These are phyloP conservation scores for Orchesellides sinensis DNA, from an alignment of 2,888 invertebrate species.

Conservation along the genomic window DNA sequence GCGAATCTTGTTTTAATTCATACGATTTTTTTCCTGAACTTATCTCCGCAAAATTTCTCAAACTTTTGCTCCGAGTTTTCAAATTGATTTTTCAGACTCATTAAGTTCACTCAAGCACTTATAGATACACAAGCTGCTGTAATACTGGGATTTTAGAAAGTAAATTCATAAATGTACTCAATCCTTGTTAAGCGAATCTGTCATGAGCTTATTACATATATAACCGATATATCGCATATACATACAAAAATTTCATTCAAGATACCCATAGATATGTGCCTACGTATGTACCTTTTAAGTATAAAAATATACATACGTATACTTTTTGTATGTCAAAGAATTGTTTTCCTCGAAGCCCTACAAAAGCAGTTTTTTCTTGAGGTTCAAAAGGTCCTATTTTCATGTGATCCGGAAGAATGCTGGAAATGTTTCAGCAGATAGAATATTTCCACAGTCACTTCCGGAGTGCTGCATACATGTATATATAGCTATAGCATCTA, in stretches of 20 bases:
- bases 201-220: no score
- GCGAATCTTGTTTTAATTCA: slow-evolving; percentile 36
- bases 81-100: slow-evolving; percentile 50
- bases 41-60: neutral
- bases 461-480: slow-evolving; percentile 28
- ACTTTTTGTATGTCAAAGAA: no score
- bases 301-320: no score
- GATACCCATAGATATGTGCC: no score
- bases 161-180: no score
- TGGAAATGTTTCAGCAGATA: slow-evolving; percentile 22
- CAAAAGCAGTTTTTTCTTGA: neutral
- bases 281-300: no score
- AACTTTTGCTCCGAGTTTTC: slow-evolving; percentile 26
- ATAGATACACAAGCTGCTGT: no score
- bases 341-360: no score
- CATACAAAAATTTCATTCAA: no score
- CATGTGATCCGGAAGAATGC: slow-evolving; percentile 36
- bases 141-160: no score
- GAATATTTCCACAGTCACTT: slow-evolving; percentile 26
- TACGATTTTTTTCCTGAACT: neutral
- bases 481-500: neutral
- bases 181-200: no score
- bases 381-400: neutral
- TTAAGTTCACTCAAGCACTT: slow-evolving; percentile 17
- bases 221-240: no score